Percentiles rank a stretch among this genome's conserved stretches.
phyloP scores from a whole-genome alignment of 2,113 vertebrate genomes.

The Gobio gobio region DNA sequence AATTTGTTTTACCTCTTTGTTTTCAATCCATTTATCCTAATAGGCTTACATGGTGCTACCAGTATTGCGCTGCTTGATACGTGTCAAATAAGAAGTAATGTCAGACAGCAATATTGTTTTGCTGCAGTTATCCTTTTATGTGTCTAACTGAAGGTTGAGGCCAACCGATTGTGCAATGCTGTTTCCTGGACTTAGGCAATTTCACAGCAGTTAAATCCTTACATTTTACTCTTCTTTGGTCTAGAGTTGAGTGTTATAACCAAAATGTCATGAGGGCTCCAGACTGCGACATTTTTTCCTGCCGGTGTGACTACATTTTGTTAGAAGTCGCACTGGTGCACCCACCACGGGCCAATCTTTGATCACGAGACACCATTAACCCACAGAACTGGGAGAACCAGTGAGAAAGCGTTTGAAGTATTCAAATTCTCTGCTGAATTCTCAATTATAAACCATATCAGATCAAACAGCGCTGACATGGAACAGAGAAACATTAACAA shows the following conservation, averaged over 20 bases:
- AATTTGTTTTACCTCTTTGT: not conserved
- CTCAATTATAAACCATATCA: no score
- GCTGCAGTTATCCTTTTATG: not conserved
- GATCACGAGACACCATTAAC: no score
- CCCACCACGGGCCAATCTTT: no score
- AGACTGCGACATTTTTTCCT: no score
- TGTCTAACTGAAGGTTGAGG: not conserved
- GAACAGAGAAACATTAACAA: no score
- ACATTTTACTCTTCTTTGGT: slow-evolving; percentile 65
- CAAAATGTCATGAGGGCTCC: no score
- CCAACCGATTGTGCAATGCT: not conserved
- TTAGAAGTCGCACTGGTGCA: no score
- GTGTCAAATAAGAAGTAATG: not conserved
- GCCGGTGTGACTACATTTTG: no score
- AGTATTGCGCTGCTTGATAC: not conserved
- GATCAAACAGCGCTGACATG: no score
- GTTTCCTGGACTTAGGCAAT: slow-evolving; percentile 34
- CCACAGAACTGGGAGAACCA: no score
- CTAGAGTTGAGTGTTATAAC: not conserved
- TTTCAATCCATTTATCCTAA: slow-evolving; percentile 21
- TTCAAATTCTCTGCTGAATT: no score
- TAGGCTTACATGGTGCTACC: not conserved
- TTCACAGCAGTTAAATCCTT: slow-evolving; percentile 60
- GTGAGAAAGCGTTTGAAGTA: no score
- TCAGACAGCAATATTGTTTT: not conserved